These are phyloP conservation scores for Apeira syringaria DNA, from an alignment of 2,888 invertebrate species.

Conservation along the genomic window DNA sequence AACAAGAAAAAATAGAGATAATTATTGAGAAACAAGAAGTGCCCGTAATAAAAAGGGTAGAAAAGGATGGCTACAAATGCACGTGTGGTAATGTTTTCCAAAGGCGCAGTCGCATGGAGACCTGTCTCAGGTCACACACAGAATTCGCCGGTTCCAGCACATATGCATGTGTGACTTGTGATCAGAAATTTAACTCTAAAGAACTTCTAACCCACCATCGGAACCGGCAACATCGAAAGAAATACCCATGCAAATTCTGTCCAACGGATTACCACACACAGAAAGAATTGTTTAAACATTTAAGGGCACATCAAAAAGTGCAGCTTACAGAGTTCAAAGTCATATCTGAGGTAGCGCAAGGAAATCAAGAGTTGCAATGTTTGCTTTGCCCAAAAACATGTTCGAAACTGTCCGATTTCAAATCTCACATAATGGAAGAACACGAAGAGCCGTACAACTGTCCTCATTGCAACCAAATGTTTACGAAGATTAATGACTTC, in stretches of 20 bases:
- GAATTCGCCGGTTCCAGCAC: conserved; percentile 43
- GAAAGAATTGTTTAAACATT: conserved; percentile 70
- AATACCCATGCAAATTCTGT: conserved; percentile 74
- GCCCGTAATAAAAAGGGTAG: conserved; percentile 2
- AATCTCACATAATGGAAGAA: conserved; percentile 70
- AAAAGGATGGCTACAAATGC: conserved; percentile 59
- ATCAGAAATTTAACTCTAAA: conserved; percentile 62
- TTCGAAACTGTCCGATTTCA: conserved; percentile 60
- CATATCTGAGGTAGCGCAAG: conserved; percentile 67
- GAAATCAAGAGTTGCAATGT: conserved; percentile 67
- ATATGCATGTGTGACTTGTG: conserved; percentile 59
- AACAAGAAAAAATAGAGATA: conserved; percentile 1
- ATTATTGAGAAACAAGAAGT: conserved; percentile 22
- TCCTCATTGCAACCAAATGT: conserved; percentile 57
- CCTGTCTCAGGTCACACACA: conserved; percentile 66
- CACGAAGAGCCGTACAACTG: conserved; percentile 69
- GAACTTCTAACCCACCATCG: conserved; percentile 58
- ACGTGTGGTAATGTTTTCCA: conserved; percentile 65
- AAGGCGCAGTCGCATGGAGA: conserved; percentile 66
- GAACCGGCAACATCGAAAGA: conserved; percentile 63
- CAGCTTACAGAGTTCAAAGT: conserved; percentile 76
- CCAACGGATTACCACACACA: conserved; percentile 72
- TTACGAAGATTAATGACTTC: conserved; percentile 67
- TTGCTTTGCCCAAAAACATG: conserved; percentile 67
- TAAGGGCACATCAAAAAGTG: conserved; percentile 71